These are phyloP conservation scores for Venturia canescens DNA, from an alignment of 1,140 invertebrate species.

Conservation along the genomic window DNA sequence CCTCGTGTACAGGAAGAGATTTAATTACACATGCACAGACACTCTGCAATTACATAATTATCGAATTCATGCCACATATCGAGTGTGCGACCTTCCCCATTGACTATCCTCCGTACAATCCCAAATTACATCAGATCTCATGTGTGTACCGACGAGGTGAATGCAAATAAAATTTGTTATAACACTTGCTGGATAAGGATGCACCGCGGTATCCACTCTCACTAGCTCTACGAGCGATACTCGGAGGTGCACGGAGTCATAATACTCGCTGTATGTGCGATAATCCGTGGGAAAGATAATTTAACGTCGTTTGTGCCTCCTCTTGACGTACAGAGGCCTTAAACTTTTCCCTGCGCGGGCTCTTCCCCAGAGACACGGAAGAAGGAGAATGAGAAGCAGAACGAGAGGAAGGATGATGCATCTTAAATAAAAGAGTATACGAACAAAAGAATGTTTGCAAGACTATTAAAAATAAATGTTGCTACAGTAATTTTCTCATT, in stretches of 20 bases:
- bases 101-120: neutral
- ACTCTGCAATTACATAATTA: constrained; percentile 9
- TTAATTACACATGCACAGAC: neutral
- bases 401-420: constrained; percentile 8
- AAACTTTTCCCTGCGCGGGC: constrained; percentile 31
- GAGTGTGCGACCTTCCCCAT: constrained; percentile 18
- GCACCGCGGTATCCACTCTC: constrained; percentile 19
- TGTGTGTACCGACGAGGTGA: neutral
- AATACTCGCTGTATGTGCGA: constrained; percentile 19
- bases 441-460: neutral
- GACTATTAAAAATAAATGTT: constrained; percentile 17
- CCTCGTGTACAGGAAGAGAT: constrained; percentile 25
- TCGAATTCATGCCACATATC: neutral
- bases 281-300: constrained; percentile 37
- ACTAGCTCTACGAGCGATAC: neutral
- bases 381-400: constrained; percentile 2
- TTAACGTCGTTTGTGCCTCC: neutral
- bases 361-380: neutral
- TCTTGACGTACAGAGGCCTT: neutral
- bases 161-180: constrained; percentile 1
- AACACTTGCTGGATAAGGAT: constrained; percentile 3
- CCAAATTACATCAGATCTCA: constrained; percentile 28
- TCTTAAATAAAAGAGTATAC: neutral
- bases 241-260: neutral
- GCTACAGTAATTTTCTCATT: constrained; percentile 15